Evolutionary conservation across 2,888 invertebrate genomes (phyloP), one percentile per base, ranked within the genome.

Genomic region (Muscina levida): DNA sequence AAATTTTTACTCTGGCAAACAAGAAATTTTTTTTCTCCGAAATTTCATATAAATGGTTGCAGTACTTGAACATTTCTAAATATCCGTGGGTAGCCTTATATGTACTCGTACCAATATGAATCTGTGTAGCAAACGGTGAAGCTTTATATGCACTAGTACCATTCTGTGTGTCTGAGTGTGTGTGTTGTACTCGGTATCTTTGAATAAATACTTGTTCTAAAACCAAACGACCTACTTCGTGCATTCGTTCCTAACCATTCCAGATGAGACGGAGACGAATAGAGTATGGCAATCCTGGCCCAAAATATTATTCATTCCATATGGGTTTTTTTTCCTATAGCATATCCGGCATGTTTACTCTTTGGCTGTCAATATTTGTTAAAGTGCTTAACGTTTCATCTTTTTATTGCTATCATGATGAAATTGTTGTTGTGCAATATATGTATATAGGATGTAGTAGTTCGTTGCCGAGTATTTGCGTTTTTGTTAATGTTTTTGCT

Each of bases 331-430:
- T 39, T 53, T 22, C 42, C 26, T 59, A 15, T 59, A n/a, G 37
- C 39, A 22, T 56, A 51, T 31, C 31, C 8, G 8, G 31, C 3
- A 31, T 76, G 68, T 82, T 82, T 83, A 77, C 74, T 74, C 79
- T 82, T 82, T 82, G 85, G 87, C 89, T 88, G 88, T 88, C 89
- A 88, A 89, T 88, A 88, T 88, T 88, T 88, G 88, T 86, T 86
- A 83, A 86, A 87, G 85, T 87, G 85, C 88, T 88, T 87, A 83
- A 71, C 77, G 72, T 68, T 31, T 78, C 75, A 72, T 62, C 17
- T 44, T 62, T 57, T 59, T n/a, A n/a, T 51, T 51, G 19, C 22
- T 53, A 8, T 57, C 37, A 10, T 71, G 31, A 31, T 31, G 66
- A 31, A 13, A 15, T 48, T 66, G 19, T 48, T 44, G 44, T 5